These are phyloP conservation scores for Virgularia gustaviana DNA, from an alignment of 92 coral and sea anemone genomes.

Conservation along the genomic window DNA sequence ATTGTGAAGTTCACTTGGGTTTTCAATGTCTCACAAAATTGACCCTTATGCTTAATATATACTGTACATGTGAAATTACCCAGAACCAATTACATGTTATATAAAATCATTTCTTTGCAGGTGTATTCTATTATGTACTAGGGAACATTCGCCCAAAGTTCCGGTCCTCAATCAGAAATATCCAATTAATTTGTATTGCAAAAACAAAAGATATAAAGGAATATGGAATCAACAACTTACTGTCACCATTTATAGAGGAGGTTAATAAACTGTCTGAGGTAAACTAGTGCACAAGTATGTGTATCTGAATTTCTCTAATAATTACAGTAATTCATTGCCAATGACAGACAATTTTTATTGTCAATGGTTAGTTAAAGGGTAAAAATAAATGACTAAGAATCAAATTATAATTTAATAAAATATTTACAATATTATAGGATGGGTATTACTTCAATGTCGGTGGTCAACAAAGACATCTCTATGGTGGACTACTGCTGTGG, in stretches of 20 bases:
- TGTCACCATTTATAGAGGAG: constrained; percentile 28
- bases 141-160: constrained; percentile 23
- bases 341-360: no score
- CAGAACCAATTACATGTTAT: no score
- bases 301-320: no score
- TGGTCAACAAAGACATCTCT: constrained; percentile 12
- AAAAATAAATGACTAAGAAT: no score
- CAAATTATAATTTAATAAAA: no score
- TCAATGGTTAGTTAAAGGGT: no score
- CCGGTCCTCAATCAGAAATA: constrained; percentile 34
- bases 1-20: no score
- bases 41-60: no score
- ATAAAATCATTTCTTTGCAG: no score
- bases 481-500: constrained; percentile 40
- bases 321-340: no score
- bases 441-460: constrained; percentile 24
- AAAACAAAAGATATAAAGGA: constrained; percentile 38
- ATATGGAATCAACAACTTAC: constrained; percentile 32
- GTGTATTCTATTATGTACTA: constrained; percentile 22
- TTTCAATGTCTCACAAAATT: no score
- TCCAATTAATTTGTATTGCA: constrained; percentile 28
- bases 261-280: constrained; percentile 38
- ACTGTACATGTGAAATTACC: no score
- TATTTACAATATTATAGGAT: background rate
- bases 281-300: background rate